Base-by-base conservation (phyloP, 2,797 vertebrate genomes). In the Austrolebias charrua region DNA sequence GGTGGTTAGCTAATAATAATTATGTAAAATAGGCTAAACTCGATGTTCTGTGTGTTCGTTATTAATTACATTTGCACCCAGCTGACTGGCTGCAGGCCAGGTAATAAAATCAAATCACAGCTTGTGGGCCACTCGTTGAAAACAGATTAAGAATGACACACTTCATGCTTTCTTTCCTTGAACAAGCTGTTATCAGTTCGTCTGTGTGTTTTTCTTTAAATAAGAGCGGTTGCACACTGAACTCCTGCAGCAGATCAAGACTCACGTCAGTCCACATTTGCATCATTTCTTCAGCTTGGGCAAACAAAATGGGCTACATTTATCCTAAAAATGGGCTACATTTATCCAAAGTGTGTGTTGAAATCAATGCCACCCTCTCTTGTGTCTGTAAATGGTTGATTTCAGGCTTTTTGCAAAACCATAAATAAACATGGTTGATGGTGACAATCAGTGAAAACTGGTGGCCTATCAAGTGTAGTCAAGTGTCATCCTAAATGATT, bases 401-500 rank as follows among this genome's bases (percentile, higher is more conserved):
- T 83, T 76, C 43, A 65, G 62, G 56, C 75, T 87, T 82, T 81
- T 52, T 14, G 4, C 10, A 46, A 51, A 80, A 82, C 80, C 80
- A 58, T 76, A 79, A 70, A 77, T 87, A 86, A 86, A 86, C 76
- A 85, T 75, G 62, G 44, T 52, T 72, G 78, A 82, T 73, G 65
- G 71, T 75, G 71, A 83, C 86, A 89, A 89, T 91, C 90, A 89
- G 81, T 46, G 64, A 68, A 74, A 80, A 73, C 66, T 63, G 59
- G 59, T 76, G 62, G 69, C 54, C 56, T 80, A 72, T 85, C 73
- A 81, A 87, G 83, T 75, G 76, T 65, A 70, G 82, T 85, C 75
- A 83, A 90, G 86, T 86, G 70, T 77, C 78, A 84, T 84, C 76
- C 72, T 80, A 73, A 87, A 85, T 85, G 78, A 86, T 89, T 89